phyloP scores from a whole-genome alignment of 2,113 vertebrate genomes.

The Actenoides lindsayi region DNA sequence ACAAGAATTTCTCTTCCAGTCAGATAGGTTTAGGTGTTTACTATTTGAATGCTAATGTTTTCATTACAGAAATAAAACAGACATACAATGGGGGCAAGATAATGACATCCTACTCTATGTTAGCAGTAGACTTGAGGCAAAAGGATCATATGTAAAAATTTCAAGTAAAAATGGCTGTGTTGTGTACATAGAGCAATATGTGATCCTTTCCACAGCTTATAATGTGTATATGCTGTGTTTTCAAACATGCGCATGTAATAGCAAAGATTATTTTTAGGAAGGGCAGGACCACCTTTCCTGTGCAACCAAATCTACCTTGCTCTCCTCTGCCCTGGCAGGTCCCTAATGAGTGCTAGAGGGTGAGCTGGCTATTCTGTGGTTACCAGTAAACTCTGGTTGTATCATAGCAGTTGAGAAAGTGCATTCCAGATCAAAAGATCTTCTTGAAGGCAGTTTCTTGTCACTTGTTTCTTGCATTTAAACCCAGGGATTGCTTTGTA shows the following conservation, averaged over 20 bases:
- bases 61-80: neutral
- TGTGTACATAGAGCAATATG: neutral
- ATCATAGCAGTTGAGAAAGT: neutral
- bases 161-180: neutral
- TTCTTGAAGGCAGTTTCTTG: neutral
- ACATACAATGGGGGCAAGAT: accelerated
- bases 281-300: neutral
- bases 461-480: neutral
- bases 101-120: neutral
- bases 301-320: neutral
- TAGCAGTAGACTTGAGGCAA: neutral
- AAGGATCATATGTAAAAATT: neutral
- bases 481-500: accelerated
- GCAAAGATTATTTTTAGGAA: neutral
- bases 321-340: neutral
- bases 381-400: neutral
- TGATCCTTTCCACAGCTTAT: neutral
- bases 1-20: neutral
- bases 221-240: neutral
- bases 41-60: neutral
- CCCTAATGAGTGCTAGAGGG: neutral
- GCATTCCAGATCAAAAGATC: neutral
- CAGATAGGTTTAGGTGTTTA: neutral
- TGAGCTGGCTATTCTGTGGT: neutral
- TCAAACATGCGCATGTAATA: neutral